Base-by-base conservation (phyloP, 2,888 invertebrate genomes). In the Belgica antarctica region DNA sequence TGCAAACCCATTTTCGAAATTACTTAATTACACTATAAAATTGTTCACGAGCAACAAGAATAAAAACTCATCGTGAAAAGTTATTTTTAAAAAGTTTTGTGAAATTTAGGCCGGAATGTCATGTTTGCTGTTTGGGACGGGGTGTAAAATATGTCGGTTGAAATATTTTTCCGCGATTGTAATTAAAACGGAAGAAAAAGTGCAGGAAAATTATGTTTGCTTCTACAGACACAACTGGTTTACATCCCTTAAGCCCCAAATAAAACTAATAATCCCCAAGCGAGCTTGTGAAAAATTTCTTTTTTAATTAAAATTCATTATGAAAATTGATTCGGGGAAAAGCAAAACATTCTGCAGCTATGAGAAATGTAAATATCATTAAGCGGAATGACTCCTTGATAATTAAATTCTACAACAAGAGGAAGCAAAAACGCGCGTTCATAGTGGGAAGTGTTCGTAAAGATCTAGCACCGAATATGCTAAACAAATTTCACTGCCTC, bases 401-500 rank as follows among this genome's bases (percentile, higher is more conserved):
- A 59, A 59, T 59, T 24, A 59, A 59, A 27, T 59, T 59, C 19
- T 59, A n/a, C 12, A 2, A n/a, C n/a, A n/a, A n/a, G n/a, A n/a
- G 10, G 15, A 25, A 52, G 25, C 12, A 52, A 52, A 52, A 52
- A 12, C n/a, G 52, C n/a, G 7, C n/a, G 17, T 19, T 52, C 52
- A 52, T 52, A 7, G 52, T 41, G 52, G 52, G 24, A 52, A 52
- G 19, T n/a, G n/a, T n/a, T n/a, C n/a, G n/a, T n/a, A n/a, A n/a
- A 52, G 25, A 59, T 59, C 27, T 15, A 25, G 12, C 25, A 7
- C 59, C 17, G 27, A 27, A 24, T 27, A 19, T 59, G 52, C 59
- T 59, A 59, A 59, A 59, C 59, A 59, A 59, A 52, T 52, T 52
- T 52, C 52, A 52, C 52, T 52, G 52, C 52, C 22, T 52, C 5